Evolutionary conservation across 2,797 vertebrate genomes (phyloP).

Genomic region (Periparus ater): DNA sequence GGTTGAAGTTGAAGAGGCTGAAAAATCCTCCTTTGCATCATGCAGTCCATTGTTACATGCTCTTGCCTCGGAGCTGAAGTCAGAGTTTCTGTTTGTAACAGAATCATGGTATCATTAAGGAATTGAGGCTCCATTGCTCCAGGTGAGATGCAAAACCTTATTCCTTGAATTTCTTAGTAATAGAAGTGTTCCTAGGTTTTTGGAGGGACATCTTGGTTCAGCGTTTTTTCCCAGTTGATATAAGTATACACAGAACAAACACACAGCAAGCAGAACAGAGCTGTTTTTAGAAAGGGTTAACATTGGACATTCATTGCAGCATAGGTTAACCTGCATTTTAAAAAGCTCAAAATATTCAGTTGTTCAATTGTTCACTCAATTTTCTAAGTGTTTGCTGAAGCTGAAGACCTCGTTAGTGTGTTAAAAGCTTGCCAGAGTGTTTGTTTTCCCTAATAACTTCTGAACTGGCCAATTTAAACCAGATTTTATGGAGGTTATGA

Average conservation of each 20-base stretch:
- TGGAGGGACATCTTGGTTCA: slow-evolving; percentile 25
- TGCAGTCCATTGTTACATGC: not conserved
- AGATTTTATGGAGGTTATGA: slow-evolving; percentile 4
- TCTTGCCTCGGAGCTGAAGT: slow-evolving; percentile 17
- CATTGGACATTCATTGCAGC: not conserved
- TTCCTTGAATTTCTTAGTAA: not conserved
- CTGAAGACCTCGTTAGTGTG: slow-evolving; percentile 34
- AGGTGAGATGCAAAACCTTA: slow-evolving; percentile 38
- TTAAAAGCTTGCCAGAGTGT: slow-evolving; percentile 11
- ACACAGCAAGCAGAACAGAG: slow-evolving; percentile 53
- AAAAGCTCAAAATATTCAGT: slow-evolving; percentile 53
- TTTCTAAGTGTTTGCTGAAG: slow-evolving; percentile 63
- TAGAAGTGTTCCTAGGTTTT: slow-evolving; percentile 19
- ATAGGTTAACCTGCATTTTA: slow-evolving; percentile 61
- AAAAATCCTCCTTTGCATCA: not conserved
- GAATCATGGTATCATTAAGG: not conserved
- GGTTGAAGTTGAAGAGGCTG: slow-evolving; percentile 26
- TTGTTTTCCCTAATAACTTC: slow-evolving; percentile 27
- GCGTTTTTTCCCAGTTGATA: slow-evolving; percentile 54
- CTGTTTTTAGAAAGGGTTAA: slow-evolving; percentile 26
- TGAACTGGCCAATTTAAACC: not conserved
- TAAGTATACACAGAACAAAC: slow-evolving; percentile 10
- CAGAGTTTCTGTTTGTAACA: not conserved
- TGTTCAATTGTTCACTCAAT: slow-evolving; percentile 18
- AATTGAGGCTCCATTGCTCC: not conserved